Percentiles rank a stretch among this genome's conserved stretches.
phyloP scores from a whole-genome alignment of 2,113 vertebrate species.

The Rattus norvegicus region DNA sequence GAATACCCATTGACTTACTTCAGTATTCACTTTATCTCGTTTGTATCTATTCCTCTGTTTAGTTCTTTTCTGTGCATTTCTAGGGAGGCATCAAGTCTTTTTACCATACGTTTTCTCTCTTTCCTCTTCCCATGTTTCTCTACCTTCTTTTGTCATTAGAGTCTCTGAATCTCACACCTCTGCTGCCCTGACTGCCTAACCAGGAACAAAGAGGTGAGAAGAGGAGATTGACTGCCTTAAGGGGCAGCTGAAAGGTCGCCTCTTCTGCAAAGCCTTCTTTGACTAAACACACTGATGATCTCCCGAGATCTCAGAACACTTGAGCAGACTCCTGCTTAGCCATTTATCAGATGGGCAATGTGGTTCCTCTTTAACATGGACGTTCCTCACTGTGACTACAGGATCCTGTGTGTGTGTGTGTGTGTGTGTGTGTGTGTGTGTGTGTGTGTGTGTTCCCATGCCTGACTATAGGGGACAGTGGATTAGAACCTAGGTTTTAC shows the following conservation, averaged over 20 bases:
- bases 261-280: conserved; percentile 42
- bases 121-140: not conserved
- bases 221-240: not conserved
- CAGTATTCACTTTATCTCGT: not conserved
- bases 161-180: not conserved
- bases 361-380: not conserved
- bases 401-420: not conserved
- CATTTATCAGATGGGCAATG: not conserved
- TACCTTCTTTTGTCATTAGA: not conserved
- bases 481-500: not conserved
- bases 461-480: not conserved
- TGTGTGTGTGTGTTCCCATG: not conserved
- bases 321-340: not conserved
- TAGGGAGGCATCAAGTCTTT: conserved; percentile 8
- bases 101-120: not conserved
- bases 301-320: not conserved
- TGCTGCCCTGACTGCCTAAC: not conserved
- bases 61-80: not conserved
- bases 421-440: not conserved
- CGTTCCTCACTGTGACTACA: not conserved
- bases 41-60: not conserved
- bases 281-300: not conserved
- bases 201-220: not conserved
- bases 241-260: not conserved
- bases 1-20: not conserved